Percentiles rank a stretch among this genome's conserved stretches.
phyloP scores from a whole-genome alignment of 1,140 invertebrate species.

The Drosophila dunni region DNA sequence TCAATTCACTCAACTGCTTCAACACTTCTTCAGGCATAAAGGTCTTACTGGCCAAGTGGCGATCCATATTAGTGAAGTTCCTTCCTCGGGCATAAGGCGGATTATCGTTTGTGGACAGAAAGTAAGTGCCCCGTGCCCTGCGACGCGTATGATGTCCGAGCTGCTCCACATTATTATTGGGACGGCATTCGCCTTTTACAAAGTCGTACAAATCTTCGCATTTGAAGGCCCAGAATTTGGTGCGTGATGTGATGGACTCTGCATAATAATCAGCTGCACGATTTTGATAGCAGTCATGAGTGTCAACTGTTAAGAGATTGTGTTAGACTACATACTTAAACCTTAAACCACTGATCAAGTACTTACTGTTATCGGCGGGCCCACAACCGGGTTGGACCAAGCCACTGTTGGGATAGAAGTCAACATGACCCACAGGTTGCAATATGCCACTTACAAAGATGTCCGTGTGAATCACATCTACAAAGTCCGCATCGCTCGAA shows the following conservation, averaged over 20 bases:
- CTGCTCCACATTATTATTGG: not conserved
- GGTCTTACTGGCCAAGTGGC: not conserved
- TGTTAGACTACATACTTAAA: too few species aligned
- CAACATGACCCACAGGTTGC: constrained; percentile 42
- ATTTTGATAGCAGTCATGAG: constrained; percentile 16
- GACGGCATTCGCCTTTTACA: not conserved
- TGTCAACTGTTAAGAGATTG: not conserved
- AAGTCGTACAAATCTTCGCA: constrained; percentile 4
- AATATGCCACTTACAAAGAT: constrained; percentile 32
- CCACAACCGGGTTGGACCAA: constrained; percentile 42
- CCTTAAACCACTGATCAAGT: not conserved
- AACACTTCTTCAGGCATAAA: constrained; percentile 13
- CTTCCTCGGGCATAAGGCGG: constrained; percentile 32
- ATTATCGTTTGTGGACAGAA: constrained; percentile 8
- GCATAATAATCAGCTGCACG: constrained; percentile 20
- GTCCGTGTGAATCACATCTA: constrained; percentile 56
- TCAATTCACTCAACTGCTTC: not conserved
- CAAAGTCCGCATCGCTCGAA: constrained; percentile 42
- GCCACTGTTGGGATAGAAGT: constrained; percentile 54
- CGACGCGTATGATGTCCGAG: constrained; percentile 23
- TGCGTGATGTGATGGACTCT: not conserved
- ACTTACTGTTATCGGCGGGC: constrained; percentile 8
- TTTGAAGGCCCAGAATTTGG: constrained; percentile 3
- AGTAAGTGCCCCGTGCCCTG: constrained; percentile 40
- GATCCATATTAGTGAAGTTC: constrained; percentile 20